Base-by-base conservation (phyloP, 1,140 invertebrate species). In the Tetramorium simillimum region DNA sequence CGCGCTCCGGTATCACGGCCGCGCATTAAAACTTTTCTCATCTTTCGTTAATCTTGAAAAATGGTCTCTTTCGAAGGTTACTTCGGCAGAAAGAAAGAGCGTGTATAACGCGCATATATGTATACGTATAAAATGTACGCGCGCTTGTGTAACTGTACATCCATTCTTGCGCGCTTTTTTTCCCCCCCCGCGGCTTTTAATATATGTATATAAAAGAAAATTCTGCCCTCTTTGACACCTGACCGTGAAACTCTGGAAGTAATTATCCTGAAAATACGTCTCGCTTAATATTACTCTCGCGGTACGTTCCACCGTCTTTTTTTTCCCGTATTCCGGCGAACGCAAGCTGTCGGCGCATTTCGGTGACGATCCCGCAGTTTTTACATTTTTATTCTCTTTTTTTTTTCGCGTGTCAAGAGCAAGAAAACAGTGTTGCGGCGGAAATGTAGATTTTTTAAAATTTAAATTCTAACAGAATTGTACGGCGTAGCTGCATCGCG, bases 11-110 rank as follows among this genome's bases (percentile, higher is more conserved):
- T 90, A 92, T 92, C 92, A 87, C 88, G 72, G 73, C 65, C 86
- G 77, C 21, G 72, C 89, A 90, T 95, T 94, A 95, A 95, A 95
- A 95, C 93, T 95, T 95, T 95, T 92, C 93, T 94, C 94, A 95
- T 95, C 91, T 94, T 91, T 91, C 88, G 90, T 91, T 94, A 94
- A 94, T 94, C 92, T 94, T 90, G 91, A 94, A 95, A 94, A 94
- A 95, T 93, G 88, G 85, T 90, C 91, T 81, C 81, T 85, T 75
- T 86, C 78, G 80, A 63, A 76, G 86, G 72, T 65, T 75, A 84
- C 88, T 37, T 86, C 86, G 16, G 37, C 28, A 53, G 28, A 18
- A 37, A 73, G 40, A 49, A 69, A 60, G 7, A 81, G 37, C 51
- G 21, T 33, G 21, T 40, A 77, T n/a, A 18, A n/a, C 9, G n/a